Evolutionary conservation across 1,140 invertebrate species (phyloP).

Genomic region (Brachionus rubens): DNA sequence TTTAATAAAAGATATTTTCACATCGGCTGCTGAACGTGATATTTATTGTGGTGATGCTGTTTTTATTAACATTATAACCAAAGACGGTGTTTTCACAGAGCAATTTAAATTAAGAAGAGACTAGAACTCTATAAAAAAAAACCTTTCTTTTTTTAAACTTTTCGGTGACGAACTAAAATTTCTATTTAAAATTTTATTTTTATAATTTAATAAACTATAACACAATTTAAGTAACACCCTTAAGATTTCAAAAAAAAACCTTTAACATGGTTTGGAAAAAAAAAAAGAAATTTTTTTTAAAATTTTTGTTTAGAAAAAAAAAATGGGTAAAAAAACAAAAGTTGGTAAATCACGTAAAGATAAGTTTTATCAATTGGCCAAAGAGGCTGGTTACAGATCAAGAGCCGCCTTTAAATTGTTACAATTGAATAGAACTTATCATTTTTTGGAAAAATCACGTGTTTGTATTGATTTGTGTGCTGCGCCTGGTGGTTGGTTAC

Average conservation of each 20-base stretch:
- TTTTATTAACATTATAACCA: slow-evolving; percentile 81
- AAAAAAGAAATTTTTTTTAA: not conserved
- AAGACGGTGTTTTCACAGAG: slow-evolving; percentile 66
- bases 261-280: slow-evolving; percentile 8
- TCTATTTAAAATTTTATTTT: slow-evolving; percentile 12
- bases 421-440: slow-evolving; percentile 93
- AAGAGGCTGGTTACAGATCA: slow-evolving; percentile 94
- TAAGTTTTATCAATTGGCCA: slow-evolving; percentile 96
- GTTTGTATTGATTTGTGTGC: slow-evolving; percentile 97
- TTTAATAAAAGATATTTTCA: slow-evolving; percentile 89
- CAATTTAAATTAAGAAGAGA: slow-evolving; percentile 45
- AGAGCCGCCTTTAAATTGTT: slow-evolving; percentile 97
- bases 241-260: not conserved
- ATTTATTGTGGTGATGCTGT: slow-evolving; percentile 93
- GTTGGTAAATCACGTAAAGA: slow-evolving; percentile 94
- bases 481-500: slow-evolving; percentile 99
- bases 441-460: slow-evolving; percentile 89
- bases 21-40: slow-evolving; percentile 91
- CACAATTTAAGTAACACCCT: not conserved
- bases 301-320: slow-evolving; percentile 50
- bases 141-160: not conserved
- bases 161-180: slow-evolving; percentile 24
- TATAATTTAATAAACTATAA: slow-evolving; percentile 5
- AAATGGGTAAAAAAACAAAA: slow-evolving; percentile 94
- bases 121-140: slow-evolving; percentile 5